phyloP scores from a whole-genome alignment of 2,888 invertebrate species.

The Drosophila nr. perissopoda region DNA sequence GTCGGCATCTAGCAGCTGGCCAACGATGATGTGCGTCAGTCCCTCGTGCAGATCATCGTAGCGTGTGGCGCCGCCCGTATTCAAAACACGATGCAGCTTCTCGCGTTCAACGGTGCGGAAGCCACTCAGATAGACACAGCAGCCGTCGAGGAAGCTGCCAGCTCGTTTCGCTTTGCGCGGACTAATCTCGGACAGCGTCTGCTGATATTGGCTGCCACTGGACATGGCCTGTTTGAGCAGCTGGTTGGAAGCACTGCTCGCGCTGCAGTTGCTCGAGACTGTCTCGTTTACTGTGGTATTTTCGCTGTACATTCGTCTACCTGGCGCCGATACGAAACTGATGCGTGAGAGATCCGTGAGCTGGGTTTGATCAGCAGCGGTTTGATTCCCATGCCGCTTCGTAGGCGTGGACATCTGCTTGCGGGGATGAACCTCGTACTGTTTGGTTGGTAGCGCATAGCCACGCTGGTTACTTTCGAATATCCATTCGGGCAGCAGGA shows the following conservation, averaged over 20 bases:
- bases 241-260: constrained; percentile 39
- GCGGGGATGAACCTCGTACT: constrained; percentile 87
- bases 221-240: constrained; percentile 59
- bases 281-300: constrained; percentile 72
- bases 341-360: constrained; percentile 83
- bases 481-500: constrained; percentile 92
- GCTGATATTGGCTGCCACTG: constrained; percentile 42
- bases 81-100: constrained; percentile 89
- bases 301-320: constrained; percentile 65
- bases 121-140: constrained; percentile 90
- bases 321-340: constrained; percentile 60
- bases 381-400: constrained; percentile 84
- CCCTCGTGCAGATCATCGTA: constrained; percentile 91
- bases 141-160: constrained; percentile 95
- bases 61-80: constrained; percentile 93
- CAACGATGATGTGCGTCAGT: constrained; percentile 92
- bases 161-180: constrained; percentile 89
- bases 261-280: constrained; percentile 36
- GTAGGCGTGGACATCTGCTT: constrained; percentile 91
- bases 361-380: constrained; percentile 71
- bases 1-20: constrained; percentile 86
- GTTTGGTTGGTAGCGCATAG: constrained; percentile 88
- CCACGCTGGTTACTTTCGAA: constrained; percentile 91
- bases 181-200: constrained; percentile 85
- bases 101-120: constrained; percentile 88